A percentile compares a stretch with the other conserved stretches of the same genome.
phyloP scores from a whole-genome alignment of 2,888 invertebrate species.

The Allygus modestus region DNA sequence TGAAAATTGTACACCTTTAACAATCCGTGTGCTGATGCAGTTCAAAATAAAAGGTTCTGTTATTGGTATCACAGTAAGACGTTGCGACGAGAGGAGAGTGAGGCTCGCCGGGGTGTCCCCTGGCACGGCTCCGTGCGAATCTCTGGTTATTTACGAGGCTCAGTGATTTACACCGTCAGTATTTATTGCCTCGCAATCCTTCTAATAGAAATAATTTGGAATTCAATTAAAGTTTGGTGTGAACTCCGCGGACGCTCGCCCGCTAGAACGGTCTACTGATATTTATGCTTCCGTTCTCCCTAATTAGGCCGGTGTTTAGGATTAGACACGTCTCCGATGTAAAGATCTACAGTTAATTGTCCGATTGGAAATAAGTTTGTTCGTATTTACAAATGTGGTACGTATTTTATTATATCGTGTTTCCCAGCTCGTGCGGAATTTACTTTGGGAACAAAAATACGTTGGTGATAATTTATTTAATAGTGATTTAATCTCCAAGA shows the following conservation, averaged over 20 bases:
- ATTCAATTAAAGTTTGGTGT: conserved; percentile 30
- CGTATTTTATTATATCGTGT: too few relatives aligned
- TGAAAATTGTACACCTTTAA: too few relatives aligned
- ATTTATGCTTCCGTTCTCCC: not conserved
- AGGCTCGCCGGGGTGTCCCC: not conserved
- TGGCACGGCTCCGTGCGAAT: not conserved
- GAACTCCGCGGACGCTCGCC: conserved; percentile 6
- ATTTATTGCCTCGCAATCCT: conserved; percentile 29
- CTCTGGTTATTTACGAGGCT: not conserved
- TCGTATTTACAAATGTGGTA: too few relatives aligned
- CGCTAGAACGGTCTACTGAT: not conserved
- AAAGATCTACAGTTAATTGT: not conserved
- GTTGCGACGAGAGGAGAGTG: too few relatives aligned
- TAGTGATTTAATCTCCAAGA: too few relatives aligned
- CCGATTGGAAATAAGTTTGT: not conserved
- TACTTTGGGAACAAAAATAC: too few relatives aligned
- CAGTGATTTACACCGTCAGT: conserved; percentile 22
- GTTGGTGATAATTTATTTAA: too few relatives aligned
- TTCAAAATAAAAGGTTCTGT: too few relatives aligned
- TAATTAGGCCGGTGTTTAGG: not conserved
- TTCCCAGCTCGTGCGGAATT: too few relatives aligned
- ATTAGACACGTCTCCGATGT: not conserved
- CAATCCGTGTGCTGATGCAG: too few relatives aligned
- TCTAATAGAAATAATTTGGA: conserved; percentile 50
- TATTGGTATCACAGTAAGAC: too few relatives aligned